Percentiles rank a stretch among this genome's conserved stretches.
phyloP scores from a whole-genome alignment of 1,140 invertebrate genomes.

The Drosophila tropicalis region DNA sequence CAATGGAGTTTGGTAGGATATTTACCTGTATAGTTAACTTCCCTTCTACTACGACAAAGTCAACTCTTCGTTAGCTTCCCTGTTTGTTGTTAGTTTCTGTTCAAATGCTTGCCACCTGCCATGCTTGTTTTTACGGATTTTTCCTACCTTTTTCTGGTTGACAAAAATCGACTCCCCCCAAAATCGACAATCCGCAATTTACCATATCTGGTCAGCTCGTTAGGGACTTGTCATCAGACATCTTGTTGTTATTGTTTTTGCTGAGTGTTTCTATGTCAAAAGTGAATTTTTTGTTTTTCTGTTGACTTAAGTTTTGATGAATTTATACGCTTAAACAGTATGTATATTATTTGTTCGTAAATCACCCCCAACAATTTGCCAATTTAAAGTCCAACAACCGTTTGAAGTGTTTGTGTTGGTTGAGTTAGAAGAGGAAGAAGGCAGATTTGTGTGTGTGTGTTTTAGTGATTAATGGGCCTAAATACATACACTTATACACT shows the following conservation, averaged over 20 bases:
- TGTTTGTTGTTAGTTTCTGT: slow-evolving; percentile 8
- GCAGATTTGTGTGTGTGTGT: background rate
- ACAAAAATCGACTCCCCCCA: background rate
- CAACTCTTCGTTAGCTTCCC: slow-evolving; percentile 41
- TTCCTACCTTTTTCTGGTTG: slow-evolving; percentile 24
- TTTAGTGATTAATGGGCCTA: slow-evolving; percentile 15
- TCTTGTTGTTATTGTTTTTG: slow-evolving; percentile 54
- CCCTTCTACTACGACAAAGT: slow-evolving; percentile 19
- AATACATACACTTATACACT: too few species aligned
- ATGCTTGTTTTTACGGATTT: slow-evolving; percentile 45
- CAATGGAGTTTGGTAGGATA: background rate
- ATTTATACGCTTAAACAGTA: slow-evolving; percentile 77
- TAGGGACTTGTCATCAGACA: slow-evolving; percentile 21
- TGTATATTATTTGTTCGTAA: slow-evolving; percentile 80
- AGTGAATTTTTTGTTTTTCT: slow-evolving; percentile 32
- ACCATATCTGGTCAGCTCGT: slow-evolving; percentile 40
- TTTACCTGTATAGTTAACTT: slow-evolving; percentile 27
- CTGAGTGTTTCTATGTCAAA: slow-evolving; percentile 43
- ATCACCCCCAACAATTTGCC: slow-evolving; percentile 78
- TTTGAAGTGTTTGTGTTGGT: slow-evolving; percentile 22
- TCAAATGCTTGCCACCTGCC: slow-evolving; percentile 13
- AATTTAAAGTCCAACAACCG: slow-evolving; percentile 60
- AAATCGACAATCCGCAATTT: slow-evolving; percentile 36
- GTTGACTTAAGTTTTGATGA: slow-evolving; percentile 62
- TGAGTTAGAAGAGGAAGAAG: background rate